phyloP scores from a whole-genome alignment of 2,797 vertebrate species.

The Antrozous pallidus region DNA sequence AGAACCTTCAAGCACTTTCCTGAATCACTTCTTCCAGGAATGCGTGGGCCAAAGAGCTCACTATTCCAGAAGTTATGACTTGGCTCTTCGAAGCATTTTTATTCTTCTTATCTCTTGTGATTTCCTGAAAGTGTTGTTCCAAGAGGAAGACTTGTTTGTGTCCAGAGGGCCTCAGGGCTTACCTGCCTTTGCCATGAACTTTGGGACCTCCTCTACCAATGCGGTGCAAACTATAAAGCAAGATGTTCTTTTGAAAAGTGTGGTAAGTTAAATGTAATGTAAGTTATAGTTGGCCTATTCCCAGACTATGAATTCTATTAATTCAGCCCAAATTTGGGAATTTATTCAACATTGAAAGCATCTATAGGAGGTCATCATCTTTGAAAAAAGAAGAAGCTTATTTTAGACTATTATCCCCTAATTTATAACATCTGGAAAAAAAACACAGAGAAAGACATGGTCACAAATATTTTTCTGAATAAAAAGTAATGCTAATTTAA shows the following conservation, averaged over 20 bases:
- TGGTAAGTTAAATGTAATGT: not conserved
- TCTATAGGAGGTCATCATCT: not conserved
- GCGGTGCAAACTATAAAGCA: not conserved
- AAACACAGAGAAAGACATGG: not conserved
- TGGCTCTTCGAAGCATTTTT: not conserved
- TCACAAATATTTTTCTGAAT: not conserved
- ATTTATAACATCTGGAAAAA: not conserved
- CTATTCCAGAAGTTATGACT: not conserved
- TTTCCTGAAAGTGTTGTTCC: constrained; percentile 39
- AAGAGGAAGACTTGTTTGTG: not conserved
- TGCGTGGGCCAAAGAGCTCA: not conserved
- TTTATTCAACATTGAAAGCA: not conserved
- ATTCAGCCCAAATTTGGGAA: not conserved
- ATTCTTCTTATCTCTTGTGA: not conserved
- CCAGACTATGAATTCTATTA: not conserved
- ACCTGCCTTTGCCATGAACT: not conserved
- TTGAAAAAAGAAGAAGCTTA: not conserved
- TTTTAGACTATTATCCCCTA: not conserved
- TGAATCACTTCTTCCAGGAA: not conserved
- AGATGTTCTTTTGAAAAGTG: not conserved
- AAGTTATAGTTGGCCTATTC: not conserved
- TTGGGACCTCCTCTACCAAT: not conserved
- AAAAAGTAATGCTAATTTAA: not conserved
- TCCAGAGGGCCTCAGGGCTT: not conserved
- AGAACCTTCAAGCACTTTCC: not conserved